phyloP scores from a whole-genome alignment of 2,113 vertebrate species.

The Strix uralensis region DNA sequence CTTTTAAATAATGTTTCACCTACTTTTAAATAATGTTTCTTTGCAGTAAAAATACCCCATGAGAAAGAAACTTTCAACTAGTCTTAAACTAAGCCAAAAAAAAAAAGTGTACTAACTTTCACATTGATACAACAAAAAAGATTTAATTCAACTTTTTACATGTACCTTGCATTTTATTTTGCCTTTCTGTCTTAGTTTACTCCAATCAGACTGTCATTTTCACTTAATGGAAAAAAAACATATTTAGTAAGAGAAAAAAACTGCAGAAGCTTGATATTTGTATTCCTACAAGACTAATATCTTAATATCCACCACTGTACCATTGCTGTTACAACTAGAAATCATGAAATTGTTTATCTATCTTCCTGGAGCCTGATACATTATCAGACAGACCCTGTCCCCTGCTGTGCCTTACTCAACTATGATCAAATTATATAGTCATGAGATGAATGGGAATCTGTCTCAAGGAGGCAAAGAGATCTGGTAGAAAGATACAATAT shows the following conservation, averaged over 20 bases:
- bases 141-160: not conserved
- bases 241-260: constrained; percentile 8
- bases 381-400: constrained; percentile 84
- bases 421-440: constrained; percentile 92
- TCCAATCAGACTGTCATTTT: constrained; percentile 41
- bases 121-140: not conserved
- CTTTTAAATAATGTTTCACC: not conserved
- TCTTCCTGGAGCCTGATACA: constrained; percentile 76
- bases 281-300: constrained; percentile 13
- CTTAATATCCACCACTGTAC: constrained; percentile 37
- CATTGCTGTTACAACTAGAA: constrained; percentile 59
- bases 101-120: not conserved
- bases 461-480: constrained; percentile 87
- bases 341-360: constrained; percentile 68
- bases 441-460: constrained; percentile 90
- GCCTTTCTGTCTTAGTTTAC: not conserved
- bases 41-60: not conserved
- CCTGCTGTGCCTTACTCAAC: constrained; percentile 86
- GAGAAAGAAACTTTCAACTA: not conserved
- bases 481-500: constrained; percentile 83
- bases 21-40: not conserved
- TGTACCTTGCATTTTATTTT: not conserved
- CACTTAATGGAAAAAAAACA: not conserved
- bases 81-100: not conserved
- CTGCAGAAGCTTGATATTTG: constrained; percentile 22